Evolutionary conservation across 2,113 vertebrate species (phyloP).

Genomic region (Protomyctophum bolini): DNA sequence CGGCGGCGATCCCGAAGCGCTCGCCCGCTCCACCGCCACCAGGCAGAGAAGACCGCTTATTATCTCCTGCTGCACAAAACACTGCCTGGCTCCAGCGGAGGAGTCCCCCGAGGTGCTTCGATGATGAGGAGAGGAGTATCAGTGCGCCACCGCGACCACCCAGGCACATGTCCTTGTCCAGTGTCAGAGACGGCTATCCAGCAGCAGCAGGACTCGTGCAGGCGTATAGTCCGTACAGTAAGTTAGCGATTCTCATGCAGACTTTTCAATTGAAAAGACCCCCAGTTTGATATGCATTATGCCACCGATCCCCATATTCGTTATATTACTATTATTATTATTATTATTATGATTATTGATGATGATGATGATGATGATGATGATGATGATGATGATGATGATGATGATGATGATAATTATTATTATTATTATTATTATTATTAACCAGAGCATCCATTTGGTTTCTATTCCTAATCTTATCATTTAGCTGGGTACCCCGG

Average conservation of each 20-base stretch:
- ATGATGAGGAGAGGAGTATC: background rate
- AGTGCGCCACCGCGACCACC: conserved; percentile 1
- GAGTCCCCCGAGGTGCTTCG: background rate
- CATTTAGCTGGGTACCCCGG: no score
- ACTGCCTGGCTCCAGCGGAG: background rate
- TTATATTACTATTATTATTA: no score
- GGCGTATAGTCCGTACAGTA: background rate
- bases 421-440: no score
- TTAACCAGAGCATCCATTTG: no score
- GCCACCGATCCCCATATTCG: no score
- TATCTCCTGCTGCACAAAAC: background rate
- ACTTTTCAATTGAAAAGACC: no score
- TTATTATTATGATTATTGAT: no score
- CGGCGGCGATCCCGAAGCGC: conserved; percentile 45
- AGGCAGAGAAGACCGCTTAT: background rate
- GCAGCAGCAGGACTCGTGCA: background rate
- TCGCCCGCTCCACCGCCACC: conserved; percentile 1
- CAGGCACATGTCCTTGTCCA: background rate
- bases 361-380: no score
- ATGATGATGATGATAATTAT: no score
- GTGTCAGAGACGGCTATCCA: background rate
- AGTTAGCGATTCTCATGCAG: background rate
- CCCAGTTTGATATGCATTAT: no score
- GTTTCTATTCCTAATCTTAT: no score
- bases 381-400: no score